Evolutionary conservation across 1,140 invertebrate genomes (phyloP).

Genomic region (Telenomus remus): DNA sequence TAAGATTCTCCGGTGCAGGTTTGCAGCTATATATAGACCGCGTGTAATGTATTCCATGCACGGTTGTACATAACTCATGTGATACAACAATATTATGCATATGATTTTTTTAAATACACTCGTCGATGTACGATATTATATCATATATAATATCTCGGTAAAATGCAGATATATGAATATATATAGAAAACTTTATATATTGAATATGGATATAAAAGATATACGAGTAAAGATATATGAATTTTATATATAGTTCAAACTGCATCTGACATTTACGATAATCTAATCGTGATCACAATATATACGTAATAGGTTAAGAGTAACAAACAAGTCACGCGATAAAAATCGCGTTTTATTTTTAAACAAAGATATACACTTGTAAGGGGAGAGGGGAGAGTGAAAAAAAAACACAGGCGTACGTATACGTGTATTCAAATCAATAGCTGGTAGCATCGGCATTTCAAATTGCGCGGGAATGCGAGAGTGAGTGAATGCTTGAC

Average conservation of each 20-base stretch:
- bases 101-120: constrained; percentile 50
- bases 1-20: constrained; percentile 52
- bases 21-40: constrained; percentile 44
- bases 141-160: constrained; percentile 53
- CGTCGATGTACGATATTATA: constrained; percentile 52
- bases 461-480: constrained; percentile 34
- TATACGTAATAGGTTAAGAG: constrained; percentile 75
- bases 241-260: constrained; percentile 53
- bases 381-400: constrained; percentile 5
- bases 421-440: constrained; percentile 41
- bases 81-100: constrained; percentile 54
- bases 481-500: constrained; percentile 57
- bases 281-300: constrained; percentile 74
- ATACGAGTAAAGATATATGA: constrained; percentile 40
- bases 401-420: constrained; percentile 28
- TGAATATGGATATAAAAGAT: constrained; percentile 29
- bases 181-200: constrained; percentile 23
- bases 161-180: too few species aligned
- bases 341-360: constrained; percentile 74
- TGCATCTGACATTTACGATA: constrained; percentile 51
- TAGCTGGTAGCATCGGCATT: constrained; percentile 45
- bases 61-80: constrained; percentile 58
- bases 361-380: constrained; percentile 61
- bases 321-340: constrained; percentile 66
- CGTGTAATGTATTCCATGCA: constrained; percentile 52